Evolutionary conservation across 1,140 invertebrate genomes (phyloP), one percentile per base, ranked within the genome.

Genomic region (Ceratoteleas bidentatus): DNA sequence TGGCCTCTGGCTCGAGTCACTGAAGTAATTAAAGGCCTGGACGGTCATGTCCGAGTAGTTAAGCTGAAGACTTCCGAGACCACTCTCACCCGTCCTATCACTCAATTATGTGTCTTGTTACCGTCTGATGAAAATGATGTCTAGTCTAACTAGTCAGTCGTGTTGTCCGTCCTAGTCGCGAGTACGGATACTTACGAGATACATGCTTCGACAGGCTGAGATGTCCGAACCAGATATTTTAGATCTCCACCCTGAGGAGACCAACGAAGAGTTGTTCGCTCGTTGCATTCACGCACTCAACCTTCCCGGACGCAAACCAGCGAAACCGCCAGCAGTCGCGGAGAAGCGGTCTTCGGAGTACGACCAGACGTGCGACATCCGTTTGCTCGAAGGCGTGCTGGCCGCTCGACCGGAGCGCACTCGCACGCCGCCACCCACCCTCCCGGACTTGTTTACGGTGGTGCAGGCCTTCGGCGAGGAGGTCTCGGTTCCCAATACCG

Each of bases 1-100:
- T 52, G 50, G 50, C 50, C 50, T 52, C 11, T 52, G 8, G 50
- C 50, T 2, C 14, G 50, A 16, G 50, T 52, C 0, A 16, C 24
- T 14, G 50, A 24, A 16, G 16, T 32, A 16, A 24, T 6, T 52
- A 14, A 14, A 9, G 50, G 50, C 16, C 24, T 6, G 13, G 50
- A 52, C 16, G 11, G 11, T 24, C 50, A 10, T 14, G 16, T 52
- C 24, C 14, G 50, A 24, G 50, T 52, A 49, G 45, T 49, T 10
- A 49, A 14, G 45, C 13, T 49, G 45, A 49, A 49, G 13, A 49
- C 45, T 13, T 10, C 45, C 13, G 13, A 6, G 10, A 13, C 45
- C 11, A n/a, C 13, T 3, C 45, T 49, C 13, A 49, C 11, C 13
- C 45, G 45, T n/a, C 45, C 45, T 13, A 14, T 49, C 13, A 13